Conservation (phyloP, 2,888 invertebrate genomes). For the Ptilodon capucinus region DNA sequence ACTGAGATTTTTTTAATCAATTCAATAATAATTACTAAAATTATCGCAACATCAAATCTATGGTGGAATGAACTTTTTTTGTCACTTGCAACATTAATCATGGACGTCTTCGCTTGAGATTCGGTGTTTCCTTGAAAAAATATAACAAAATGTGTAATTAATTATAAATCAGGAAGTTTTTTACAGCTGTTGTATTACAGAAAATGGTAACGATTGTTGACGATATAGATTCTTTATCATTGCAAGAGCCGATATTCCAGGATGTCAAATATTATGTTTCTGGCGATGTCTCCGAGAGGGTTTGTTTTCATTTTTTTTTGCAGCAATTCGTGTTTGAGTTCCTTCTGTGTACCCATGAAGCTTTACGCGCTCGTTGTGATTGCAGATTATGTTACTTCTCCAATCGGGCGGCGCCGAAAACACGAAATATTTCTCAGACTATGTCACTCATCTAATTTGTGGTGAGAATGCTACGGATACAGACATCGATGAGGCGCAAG, state of each 20-base stretch:
- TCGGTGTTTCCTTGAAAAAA: slow-evolving; percentile 60
- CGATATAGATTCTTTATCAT: slow-evolving; percentile 78
- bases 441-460: slow-evolving; percentile 96
- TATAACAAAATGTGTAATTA: slow-evolving; percentile 61
- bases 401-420: slow-evolving; percentile 94
- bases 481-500: slow-evolving; percentile 94
- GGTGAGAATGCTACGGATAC: slow-evolving; percentile 92
- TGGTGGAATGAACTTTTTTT: slow-evolving; percentile 4
- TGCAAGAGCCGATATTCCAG: slow-evolving; percentile 87
- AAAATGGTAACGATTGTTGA: slow-evolving; percentile 81
- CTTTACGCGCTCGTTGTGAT: slow-evolving; percentile 48
- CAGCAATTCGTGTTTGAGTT: slow-evolving; percentile 24
- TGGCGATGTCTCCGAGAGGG: slow-evolving; percentile 90
- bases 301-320: slow-evolving; percentile 70
- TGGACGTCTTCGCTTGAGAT: slow-evolving; percentile 65
- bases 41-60: background rate
- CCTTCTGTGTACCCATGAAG: slow-evolving; percentile 22
- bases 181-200: slow-evolving; percentile 45
- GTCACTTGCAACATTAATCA: slow-evolving; percentile 53
- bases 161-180: slow-evolving; percentile 39
- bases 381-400: slow-evolving; percentile 89
- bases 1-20: no score
- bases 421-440: slow-evolving; percentile 94
- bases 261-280: slow-evolving; percentile 92
- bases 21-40: no score